These are phyloP conservation scores for Erebia palarica DNA, from an alignment of 2,888 invertebrate genomes.

Conservation along the genomic window DNA sequence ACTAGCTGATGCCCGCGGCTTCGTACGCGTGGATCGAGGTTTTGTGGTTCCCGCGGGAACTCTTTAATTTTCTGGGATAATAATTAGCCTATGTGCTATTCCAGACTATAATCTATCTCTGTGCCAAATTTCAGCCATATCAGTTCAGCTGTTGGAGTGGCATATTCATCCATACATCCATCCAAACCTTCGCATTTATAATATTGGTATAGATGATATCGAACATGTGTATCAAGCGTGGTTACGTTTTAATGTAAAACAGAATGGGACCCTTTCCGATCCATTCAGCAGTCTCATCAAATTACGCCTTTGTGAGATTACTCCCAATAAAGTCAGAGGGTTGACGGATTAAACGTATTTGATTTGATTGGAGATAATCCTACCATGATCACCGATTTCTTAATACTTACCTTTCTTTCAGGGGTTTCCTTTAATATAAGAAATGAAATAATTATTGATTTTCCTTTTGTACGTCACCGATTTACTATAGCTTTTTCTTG, in stretches of 20 bases:
- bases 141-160: too few species aligned
- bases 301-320: slow-evolving; percentile 18
- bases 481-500: not conserved
- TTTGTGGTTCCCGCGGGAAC: too few species aligned
- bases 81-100: too few species aligned
- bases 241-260: not conserved
- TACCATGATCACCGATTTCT: slow-evolving; percentile 14
- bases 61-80: too few species aligned
- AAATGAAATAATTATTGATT: not conserved
- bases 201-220: too few species aligned
- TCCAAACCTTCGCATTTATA: too few species aligned
- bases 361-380: slow-evolving; percentile 21
- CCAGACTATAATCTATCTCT: too few species aligned
- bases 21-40: too few species aligned
- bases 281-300: slow-evolving; percentile 13
- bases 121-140: too few species aligned
- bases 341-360: slow-evolving; percentile 19
- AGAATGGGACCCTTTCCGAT: slow-evolving; percentile 1
- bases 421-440: not conserved
- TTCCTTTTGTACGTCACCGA: not conserved
- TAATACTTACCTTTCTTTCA: not conserved
- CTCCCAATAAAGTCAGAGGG: slow-evolving; percentile 15
- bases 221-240: not conserved
- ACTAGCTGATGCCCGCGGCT: too few species aligned
- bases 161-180: too few species aligned